Evolutionary conservation across 2,113 vertebrate genomes (phyloP).

Genomic region (Xerus inauris): DNA sequence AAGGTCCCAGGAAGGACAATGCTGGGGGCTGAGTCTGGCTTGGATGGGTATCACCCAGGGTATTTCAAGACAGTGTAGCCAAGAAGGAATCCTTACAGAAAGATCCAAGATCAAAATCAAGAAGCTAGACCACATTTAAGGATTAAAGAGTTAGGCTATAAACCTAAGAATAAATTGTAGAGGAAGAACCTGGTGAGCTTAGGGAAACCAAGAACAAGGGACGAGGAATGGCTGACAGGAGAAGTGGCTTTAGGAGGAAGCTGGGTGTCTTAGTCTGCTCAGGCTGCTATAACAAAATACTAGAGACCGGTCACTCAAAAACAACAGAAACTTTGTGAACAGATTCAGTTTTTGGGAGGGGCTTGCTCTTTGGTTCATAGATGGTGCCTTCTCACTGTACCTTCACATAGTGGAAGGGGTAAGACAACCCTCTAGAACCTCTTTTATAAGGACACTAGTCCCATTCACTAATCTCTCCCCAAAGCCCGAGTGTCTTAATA

Average conservation of each 20-base stretch:
- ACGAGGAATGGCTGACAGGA: neutral
- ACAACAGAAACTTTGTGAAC: neutral
- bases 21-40: neutral
- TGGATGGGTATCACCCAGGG: neutral
- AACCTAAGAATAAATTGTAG: neutral
- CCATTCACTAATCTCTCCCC: neutral
- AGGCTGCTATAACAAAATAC: neutral
- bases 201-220: neutral
- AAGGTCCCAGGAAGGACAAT: neutral
- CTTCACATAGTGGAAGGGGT: neutral
- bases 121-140: neutral
- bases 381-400: neutral
- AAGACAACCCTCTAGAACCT: neutral
- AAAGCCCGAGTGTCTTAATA: neutral
- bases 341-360: neutral
- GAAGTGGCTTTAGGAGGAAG: neutral
- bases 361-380: no score
- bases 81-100: neutral
- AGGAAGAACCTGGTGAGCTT: neutral
- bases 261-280: neutral
- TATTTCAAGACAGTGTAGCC: neutral
- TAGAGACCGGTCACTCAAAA: neutral
- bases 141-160: neutral
- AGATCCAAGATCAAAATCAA: neutral
- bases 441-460: neutral